Percentiles rank a stretch among this genome's conserved stretches.
phyloP scores from a whole-genome alignment of 2,888 invertebrate genomes.

The Amorpha juglandis region DNA sequence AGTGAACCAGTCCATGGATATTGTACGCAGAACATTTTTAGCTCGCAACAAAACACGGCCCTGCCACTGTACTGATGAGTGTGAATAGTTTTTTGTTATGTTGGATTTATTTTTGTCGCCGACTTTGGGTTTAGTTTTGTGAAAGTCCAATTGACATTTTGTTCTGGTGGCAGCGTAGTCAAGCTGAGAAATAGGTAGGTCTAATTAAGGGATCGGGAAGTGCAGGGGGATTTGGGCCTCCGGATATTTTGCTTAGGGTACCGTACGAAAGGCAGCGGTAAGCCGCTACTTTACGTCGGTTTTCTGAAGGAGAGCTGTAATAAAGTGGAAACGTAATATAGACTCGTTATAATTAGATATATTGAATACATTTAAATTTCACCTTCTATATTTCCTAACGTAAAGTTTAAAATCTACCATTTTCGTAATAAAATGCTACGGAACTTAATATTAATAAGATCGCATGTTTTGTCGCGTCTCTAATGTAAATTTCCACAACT shows the following conservation, averaged over 20 bases:
- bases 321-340: no score
- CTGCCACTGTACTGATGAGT: conserved; percentile 1
- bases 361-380: no score
- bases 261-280: no score
- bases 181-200: no score
- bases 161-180: not conserved
- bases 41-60: not conserved
- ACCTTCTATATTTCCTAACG: no score
- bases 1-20: not conserved
- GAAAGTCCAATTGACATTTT: not conserved
- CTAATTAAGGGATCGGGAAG: no score
- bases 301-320: no score
- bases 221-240: no score
- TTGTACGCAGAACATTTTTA: not conserved
- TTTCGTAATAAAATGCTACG: no score
- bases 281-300: no score
- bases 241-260: no score
- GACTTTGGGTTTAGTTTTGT: not conserved
- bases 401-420: not conserved
- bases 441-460: conserved; percentile 11
- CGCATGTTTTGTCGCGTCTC: not conserved
- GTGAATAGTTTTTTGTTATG: not conserved
- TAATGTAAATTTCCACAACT: conserved; percentile 11
- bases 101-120: not conserved
- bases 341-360: no score